Conservation (phyloP, 2,888 invertebrate species). For the Rhagonycha lutea region DNA sequence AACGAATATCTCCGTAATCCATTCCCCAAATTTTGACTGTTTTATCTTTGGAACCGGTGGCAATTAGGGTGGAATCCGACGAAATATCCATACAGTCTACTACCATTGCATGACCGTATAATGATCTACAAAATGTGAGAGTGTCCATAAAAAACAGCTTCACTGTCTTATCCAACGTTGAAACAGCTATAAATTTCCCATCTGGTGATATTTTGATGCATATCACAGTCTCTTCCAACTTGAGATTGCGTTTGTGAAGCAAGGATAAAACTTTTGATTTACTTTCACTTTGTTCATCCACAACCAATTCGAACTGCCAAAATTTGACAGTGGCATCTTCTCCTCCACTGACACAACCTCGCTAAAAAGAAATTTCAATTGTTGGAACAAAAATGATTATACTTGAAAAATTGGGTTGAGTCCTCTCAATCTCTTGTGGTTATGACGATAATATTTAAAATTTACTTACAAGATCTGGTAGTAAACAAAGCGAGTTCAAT, state of each 20-base stretch:
- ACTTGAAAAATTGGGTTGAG: too few relatives aligned
- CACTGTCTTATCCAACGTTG: conserved; percentile 90
- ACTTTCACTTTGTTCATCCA: conserved; percentile 65
- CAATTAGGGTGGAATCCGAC: conserved; percentile 82
- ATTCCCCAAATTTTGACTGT: conserved; percentile 98
- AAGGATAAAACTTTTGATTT: conserved; percentile 75
- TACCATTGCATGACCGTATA: conserved; percentile 96
- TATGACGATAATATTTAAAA: too few relatives aligned
- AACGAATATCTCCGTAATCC: conserved; percentile 98
- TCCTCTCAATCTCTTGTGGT: too few relatives aligned
- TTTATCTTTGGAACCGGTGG: conserved; percentile 93
- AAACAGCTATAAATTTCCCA: conserved; percentile 84
- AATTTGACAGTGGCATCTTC: conserved; percentile 90
- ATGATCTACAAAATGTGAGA: conserved; percentile 91
- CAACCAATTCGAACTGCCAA: conserved; percentile 90
- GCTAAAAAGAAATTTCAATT: conserved; percentile 53
- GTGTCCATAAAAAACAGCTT: conserved; percentile 94
- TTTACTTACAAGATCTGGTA: conserved; percentile 74
- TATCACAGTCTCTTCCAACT: conserved; percentile 85
- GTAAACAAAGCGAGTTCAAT: conserved; percentile 76
- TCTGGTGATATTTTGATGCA: conserved; percentile 84
- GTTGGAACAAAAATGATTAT: too few relatives aligned
- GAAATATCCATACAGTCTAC: conserved; percentile 93
- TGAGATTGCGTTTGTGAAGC: conserved; percentile 79
- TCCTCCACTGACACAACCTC: conserved; percentile 83